phyloP scores from a whole-genome alignment of 1,140 invertebrate genomes.

The Dufourea novaeangliae region DNA sequence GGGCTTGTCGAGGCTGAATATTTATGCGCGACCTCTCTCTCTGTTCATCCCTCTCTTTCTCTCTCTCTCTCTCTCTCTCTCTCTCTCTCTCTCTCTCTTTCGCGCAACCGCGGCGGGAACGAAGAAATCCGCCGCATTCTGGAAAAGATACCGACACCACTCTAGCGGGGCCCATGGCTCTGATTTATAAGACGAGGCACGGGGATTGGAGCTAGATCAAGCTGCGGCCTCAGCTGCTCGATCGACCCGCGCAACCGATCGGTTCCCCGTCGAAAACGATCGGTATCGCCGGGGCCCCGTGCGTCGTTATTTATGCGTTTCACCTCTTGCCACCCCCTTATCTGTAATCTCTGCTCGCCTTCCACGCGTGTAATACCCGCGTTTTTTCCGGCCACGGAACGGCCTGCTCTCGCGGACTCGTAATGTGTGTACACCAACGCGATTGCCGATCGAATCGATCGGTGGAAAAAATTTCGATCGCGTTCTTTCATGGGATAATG shows the following conservation, averaged over 20 bases:
- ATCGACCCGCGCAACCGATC: conserved; percentile 54
- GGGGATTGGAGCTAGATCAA: conserved; percentile 52
- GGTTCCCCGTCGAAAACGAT: conserved; percentile 44
- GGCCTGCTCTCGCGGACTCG: background rate
- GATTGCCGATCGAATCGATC: background rate
- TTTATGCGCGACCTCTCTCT: conserved; percentile 71
- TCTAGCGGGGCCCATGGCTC: conserved; percentile 44
- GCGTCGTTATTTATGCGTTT: conserved; percentile 63
- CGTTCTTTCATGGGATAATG: background rate
- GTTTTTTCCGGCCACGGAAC: background rate
- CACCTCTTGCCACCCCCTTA: conserved; percentile 50
- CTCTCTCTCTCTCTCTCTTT: too few species aligned
- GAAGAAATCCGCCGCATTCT: conserved; percentile 71
- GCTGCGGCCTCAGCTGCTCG: too few species aligned
- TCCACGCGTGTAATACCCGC: conserved; percentile 34
- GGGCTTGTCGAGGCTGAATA: conserved; percentile 74
- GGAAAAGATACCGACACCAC: conserved; percentile 59
- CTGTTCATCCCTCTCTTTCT: conserved; percentile 53
- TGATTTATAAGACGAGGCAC: conserved; percentile 67
- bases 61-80: too few species aligned
- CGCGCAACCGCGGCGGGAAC: conserved; percentile 24
- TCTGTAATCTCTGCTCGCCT: conserved; percentile 44
- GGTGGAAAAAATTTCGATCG: background rate
- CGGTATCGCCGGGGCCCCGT: conserved; percentile 40
- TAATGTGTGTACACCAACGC: background rate